Base-by-base conservation (phyloP, 1,140 invertebrate species). In the Xylocopa sonorina region DNA sequence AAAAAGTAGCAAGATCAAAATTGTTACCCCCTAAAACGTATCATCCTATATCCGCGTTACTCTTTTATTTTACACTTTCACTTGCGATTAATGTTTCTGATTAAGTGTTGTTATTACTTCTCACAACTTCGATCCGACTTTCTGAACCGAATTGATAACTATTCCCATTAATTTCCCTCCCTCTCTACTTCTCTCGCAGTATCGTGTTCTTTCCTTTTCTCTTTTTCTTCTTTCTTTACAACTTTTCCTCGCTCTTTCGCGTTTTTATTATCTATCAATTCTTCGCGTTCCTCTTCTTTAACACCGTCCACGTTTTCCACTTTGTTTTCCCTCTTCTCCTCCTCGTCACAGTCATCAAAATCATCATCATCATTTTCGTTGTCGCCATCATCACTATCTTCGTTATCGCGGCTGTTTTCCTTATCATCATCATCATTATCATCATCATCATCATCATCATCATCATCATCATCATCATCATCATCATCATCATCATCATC, bases 21-120 rank as follows among this genome's bases (percentile, higher is more conserved):
- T n/a, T n/a, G n/a, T n/a, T n/a, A n/a, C n/a, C n/a, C n/a, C n/a
- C n/a, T n/a, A n/a, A n/a, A n/a, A n/a, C n/a, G n/a, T n/a, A n/a
- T n/a, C n/a, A n/a, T n/a, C n/a, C n/a, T n/a, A n/a, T n/a, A n/a
- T n/a, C n/a, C n/a, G n/a, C n/a, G n/a, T n/a, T n/a, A n/a, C n/a
- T n/a, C 2, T 62, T 34, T 38, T 27, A 12, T 63, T 55, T 55
- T 10, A 41, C 32, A 7, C 32, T 43, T 14, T n/a, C n/a, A n/a
- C n/a, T n/a, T n/a, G n/a, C n/a, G n/a, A n/a, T n/a, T n/a, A n/a
- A n/a, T n/a, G n/a, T n/a, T n/a, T n/a, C n/a, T n/a, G n/a, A n/a
- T 73, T 16, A 0, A 50, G 6, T 55, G 62, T 77, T 57, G 76
- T 78, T 46, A 4, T 24, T 77, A 2, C 29, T 14, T 24, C 29